A percentile compares a stretch with the other conserved stretches of the same genome.
Conservation (phyloP, 2,888 invertebrate species). For the Parthenolecanium corni region DNA sequence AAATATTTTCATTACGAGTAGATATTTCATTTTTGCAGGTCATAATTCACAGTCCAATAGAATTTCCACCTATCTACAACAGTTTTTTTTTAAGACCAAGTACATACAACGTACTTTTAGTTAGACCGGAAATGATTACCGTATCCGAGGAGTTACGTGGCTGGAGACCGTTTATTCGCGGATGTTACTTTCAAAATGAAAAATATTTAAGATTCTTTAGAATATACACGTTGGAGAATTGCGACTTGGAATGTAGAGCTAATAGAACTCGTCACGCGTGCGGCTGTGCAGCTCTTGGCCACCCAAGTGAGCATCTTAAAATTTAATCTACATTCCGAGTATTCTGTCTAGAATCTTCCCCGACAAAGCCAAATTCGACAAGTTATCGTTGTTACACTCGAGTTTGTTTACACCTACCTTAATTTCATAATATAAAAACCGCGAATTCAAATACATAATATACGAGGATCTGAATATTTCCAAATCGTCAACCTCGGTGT, state of each 20-base stretch:
- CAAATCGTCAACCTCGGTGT: no score
- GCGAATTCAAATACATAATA: no score
- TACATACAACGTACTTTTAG: conserved; percentile 21
- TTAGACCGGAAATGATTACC: conserved; percentile 20
- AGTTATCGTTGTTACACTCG: not conserved
- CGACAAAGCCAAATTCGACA: no score
- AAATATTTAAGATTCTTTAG: conserved; percentile 32
- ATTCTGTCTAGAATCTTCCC: no score
- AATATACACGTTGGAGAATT: conserved; percentile 32
- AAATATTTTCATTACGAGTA: not conserved
- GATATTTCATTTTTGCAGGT: conserved; percentile 35
- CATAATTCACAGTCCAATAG: conserved; percentile 36
- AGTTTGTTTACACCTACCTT: not conserved
- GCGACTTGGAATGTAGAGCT: conserved; percentile 33
- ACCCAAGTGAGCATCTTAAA: conserved; percentile 31
- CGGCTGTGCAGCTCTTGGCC: conserved; percentile 31
- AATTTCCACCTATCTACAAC: conserved; percentile 34
- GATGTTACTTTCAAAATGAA: conserved; percentile 33
- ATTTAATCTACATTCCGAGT: no score
- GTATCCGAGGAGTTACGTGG: conserved; percentile 27
- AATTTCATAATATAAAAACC: not conserved
- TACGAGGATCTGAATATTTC: no score
- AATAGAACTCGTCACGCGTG: conserved; percentile 32
- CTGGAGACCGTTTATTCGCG: conserved; percentile 32
- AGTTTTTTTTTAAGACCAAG: conserved; percentile 30